Evolutionary conservation across 1,140 invertebrate genomes (phyloP), one percentile per base, ranked within the genome.

Genomic region (Halesus radiatus): DNA sequence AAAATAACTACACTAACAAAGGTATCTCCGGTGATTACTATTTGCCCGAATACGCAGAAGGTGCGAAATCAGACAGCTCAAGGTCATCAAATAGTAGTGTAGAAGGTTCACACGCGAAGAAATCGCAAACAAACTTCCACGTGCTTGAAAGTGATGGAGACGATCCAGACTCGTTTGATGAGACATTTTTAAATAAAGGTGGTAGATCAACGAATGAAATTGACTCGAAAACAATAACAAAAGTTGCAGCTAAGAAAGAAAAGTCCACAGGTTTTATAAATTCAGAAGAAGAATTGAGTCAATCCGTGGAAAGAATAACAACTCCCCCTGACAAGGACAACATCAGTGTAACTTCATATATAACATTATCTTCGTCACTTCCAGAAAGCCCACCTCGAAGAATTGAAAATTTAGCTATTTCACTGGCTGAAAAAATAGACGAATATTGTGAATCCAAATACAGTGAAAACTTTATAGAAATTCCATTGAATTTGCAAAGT

Each of bases 371-470:
- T 53, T 86, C 87, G 53, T 88, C 88, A 8, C 88, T 88, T 18
- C 85, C 87, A 26, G 88, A 89, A 58, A 88, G 87, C 76, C 88
- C 88, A 15, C 86, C 88, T 68, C 88, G 89, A 58, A 75, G 79
- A 83, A 84, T 90, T 83, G 89, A 90, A 85, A 87, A 89, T 56
- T 87, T 90, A 60, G 88, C 89, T n/a, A 88, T 88, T 83, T 90
- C 89, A 3, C 81, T 90, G 26, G 89, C 89, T 62, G 88, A 90
- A 84, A 90, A 90, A 86, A 90, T 90, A 81, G 88, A 90, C 76
- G 89, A 90, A 84, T 90, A 89, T 84, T 90, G 89, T 83, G 89
- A 90, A 79, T 88, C 86, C 15, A 87, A 89, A 85, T 88, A 85
- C 80, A 85, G 85, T 76, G 87, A 89, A 83, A 86, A 86, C 64